phyloP scores from a whole-genome alignment of 2,113 vertebrate genomes.

The Centropus bengalensis region DNA sequence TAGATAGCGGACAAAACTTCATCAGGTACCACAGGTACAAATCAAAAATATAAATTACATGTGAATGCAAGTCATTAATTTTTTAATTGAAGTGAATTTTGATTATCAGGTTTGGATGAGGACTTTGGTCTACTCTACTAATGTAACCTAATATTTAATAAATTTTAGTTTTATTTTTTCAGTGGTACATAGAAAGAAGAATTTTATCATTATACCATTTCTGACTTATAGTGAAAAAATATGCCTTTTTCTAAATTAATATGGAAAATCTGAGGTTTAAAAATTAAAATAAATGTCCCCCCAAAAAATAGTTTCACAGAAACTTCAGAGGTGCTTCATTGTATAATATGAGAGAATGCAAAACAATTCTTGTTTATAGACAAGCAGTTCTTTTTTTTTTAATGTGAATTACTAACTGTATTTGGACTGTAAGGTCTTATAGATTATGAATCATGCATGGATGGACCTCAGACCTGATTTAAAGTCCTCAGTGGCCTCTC shows the following conservation, averaged over 20 bases:
- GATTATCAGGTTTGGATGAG: not conserved
- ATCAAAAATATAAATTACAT: not conserved
- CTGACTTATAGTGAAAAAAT: not conserved
- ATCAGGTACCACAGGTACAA: not conserved
- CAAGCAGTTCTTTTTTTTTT: not conserved
- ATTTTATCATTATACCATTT: not conserved
- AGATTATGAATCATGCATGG: not conserved
- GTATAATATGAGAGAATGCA: not conserved
- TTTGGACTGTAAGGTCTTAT: not conserved
- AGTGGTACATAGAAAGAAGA: not conserved
- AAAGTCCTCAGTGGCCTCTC: not conserved
- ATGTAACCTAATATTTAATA: not conserved
- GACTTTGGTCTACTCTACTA: not conserved
- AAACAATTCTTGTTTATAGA: not conserved
- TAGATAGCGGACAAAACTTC: not conserved
- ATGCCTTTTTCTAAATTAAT: not conserved
- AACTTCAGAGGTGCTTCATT: not conserved
- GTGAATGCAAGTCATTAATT: not conserved
- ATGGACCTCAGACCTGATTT: not conserved
- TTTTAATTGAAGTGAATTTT: not conserved
- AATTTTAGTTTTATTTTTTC: not conserved
- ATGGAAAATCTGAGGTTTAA: not conserved
- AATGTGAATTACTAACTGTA: not conserved
- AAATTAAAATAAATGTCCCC: not conserved
- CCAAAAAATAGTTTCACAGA: not conserved